Evolutionary conservation across 2,888 invertebrate species (phyloP), one percentile per base, ranked within the genome.

Genomic region (Volucella inanis): DNA sequence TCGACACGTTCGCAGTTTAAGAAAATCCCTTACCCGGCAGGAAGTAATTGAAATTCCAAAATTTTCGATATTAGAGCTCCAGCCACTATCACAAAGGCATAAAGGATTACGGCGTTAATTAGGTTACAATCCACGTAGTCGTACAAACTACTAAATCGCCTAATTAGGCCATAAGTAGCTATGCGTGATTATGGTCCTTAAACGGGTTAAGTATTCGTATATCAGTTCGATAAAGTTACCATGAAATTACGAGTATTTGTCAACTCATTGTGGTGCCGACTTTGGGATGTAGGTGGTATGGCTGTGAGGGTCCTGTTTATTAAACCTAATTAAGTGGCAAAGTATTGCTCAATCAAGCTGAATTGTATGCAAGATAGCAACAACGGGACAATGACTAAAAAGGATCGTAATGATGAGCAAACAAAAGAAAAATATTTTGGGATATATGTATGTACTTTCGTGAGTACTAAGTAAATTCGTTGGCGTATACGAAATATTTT

Each of bases 161-260:
- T 70, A 82, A 82, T 82, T 82, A 82, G 67, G 47, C 41, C 72
- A 38, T 77, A 82, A 82, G 77, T 71, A 68, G 67, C 72, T 82
- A 50, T 38, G 49, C 61, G 71, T 72, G 61, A 77, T 82, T 82
- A 77, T 55, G 41, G 50, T 61, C 71, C 52, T 72, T 68, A 67
- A 78, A 72, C 50, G 67, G 67, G 62, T 64, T 77, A 54, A 77
- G 14, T 41, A 14, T 55, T 22, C 47, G 43, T 52, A 70, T 54
- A 57, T 61, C 41, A 59, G 78, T 64, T 78, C 64, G 59, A 65
- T 70, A 70, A 22, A 14, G 45, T 39, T 59, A 41, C 47, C 22
- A 45, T 64, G 62, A 64, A 70, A 71, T 31, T 65, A 31, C 31
- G 31, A 31, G 31, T 31, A 76, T 59, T 52, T 52, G 64, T 49